phyloP scores from a whole-genome alignment of 2,797 vertebrate species.

The Streptopelia turtur region DNA sequence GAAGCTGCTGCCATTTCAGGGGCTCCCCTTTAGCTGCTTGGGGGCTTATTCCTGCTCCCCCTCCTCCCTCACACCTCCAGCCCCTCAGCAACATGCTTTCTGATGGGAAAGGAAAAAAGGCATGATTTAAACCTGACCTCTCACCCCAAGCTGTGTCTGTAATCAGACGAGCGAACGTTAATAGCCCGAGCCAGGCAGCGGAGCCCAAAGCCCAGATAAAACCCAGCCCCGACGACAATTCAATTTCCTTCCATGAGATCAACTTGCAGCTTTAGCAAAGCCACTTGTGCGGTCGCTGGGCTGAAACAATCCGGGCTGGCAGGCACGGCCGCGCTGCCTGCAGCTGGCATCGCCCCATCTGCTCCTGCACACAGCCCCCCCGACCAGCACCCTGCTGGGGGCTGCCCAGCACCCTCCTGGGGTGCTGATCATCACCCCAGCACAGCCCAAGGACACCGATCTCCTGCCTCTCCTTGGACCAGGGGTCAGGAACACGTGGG shows the following conservation, averaged over 20 bases:
- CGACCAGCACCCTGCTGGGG: background rate
- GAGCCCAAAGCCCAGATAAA: conserved; percentile 75
- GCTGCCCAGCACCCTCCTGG: background rate
- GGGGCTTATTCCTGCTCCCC: background rate
- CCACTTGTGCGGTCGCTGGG: conserved; percentile 67
- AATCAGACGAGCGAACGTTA: conserved; percentile 62
- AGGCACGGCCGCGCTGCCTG: background rate
- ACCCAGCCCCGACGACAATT: conserved; percentile 68
- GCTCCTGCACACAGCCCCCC: background rate
- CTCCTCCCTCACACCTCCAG: background rate
- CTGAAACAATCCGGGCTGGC: conserved; percentile 64
- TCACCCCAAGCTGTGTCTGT: conserved; percentile 68
- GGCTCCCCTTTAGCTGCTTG: background rate
- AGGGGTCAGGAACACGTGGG: accelerated
- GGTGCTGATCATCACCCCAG: background rate
- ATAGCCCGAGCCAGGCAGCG: conserved; percentile 57
- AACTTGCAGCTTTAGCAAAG: conserved; percentile 75
- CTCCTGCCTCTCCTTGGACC: background rate
- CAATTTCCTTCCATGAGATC: conserved; percentile 82
- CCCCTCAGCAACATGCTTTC: background rate
- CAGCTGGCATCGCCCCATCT: background rate
- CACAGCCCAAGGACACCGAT: background rate
- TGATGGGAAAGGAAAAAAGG: conserved; percentile 11
- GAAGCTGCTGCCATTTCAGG: background rate
- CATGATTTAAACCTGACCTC: conserved; percentile 46